A percentile compares a stretch with the other conserved stretches of the same genome.
These are phyloP conservation scores for Dolichopus griseipennis DNA, from an alignment of 2,888 invertebrate species.

Conservation along the genomic window DNA sequence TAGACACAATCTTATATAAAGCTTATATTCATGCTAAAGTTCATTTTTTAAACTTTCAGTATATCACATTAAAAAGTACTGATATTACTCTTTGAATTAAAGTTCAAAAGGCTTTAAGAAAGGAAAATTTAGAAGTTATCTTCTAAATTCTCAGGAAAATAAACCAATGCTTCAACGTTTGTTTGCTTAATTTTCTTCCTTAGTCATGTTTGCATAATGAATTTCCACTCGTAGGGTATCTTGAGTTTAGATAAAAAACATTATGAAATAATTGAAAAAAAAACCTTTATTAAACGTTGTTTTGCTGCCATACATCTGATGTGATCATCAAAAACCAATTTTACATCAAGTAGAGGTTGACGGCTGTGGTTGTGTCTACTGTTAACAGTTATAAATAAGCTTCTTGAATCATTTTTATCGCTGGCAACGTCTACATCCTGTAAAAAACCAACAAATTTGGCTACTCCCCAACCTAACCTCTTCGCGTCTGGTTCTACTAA, in stretches of 20 bases:
- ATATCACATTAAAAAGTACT: too few species aligned
- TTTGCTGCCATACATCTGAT: slow-evolving; percentile 99
- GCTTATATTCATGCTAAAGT: too few species aligned
- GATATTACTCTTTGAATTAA: too few species aligned
- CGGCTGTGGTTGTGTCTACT: slow-evolving; percentile 61
- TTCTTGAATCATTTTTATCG: slow-evolving; percentile 93
- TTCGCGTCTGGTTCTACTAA: slow-evolving; percentile 95
- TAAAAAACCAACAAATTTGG: slow-evolving; percentile 89
- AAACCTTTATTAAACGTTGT: slow-evolving; percentile 70
- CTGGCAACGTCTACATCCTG: slow-evolving; percentile 93
- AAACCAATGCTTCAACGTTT: too few species aligned
- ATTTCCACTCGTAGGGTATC: background rate
- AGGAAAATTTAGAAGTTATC: too few species aligned
- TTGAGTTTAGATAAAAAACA: background rate
- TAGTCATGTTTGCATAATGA: too few species aligned
- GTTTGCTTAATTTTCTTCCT: too few species aligned
- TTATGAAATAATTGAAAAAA: background rate
- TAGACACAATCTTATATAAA: too few species aligned
- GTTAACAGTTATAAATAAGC: slow-evolving; percentile 88
- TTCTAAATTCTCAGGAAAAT: too few species aligned
- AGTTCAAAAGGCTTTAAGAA: too few species aligned
- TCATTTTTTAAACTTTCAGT: too few species aligned
- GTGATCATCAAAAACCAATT: slow-evolving; percentile 97
- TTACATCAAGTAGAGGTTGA: slow-evolving; percentile 74
- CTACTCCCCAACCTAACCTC: slow-evolving; percentile 94